Conservation (phyloP, 2,888 invertebrate species). For the Graphium colonna region DNA sequence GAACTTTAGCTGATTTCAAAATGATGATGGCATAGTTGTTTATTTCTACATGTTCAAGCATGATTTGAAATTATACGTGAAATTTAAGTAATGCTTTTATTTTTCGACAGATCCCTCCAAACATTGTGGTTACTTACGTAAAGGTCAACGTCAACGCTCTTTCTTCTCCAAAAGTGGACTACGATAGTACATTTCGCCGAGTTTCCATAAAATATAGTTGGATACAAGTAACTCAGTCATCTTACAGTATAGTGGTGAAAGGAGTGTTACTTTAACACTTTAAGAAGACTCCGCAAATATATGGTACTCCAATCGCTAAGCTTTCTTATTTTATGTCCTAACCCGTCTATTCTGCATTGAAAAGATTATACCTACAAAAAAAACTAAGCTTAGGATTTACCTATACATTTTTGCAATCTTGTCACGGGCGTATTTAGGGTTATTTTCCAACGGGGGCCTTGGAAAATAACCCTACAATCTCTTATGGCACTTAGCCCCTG, state of each 20-base stretch:
- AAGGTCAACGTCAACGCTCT: constrained; percentile 28
- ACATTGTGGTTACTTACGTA: constrained; percentile 25
- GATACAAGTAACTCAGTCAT: constrained; percentile 24
- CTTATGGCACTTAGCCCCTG: no score
- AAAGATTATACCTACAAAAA: no score
- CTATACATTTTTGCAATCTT: no score
- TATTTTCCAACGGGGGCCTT: no score
- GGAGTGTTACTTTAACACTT: constrained; percentile 1
- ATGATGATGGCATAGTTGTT: no score
- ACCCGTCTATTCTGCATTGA: no score
- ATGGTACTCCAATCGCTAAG: neutral
- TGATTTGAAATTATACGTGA: no score
- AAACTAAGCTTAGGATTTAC: no score
- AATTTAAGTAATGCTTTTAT: neutral
- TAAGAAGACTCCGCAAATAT: constrained; percentile 1
- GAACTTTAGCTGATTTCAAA: no score
- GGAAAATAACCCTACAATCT: no score
- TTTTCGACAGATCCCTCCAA: constrained; percentile 25
- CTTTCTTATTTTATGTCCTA: neutral
- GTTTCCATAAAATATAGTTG: constrained; percentile 29
- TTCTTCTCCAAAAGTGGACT: constrained; percentile 33
- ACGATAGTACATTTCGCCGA: constrained; percentile 22
- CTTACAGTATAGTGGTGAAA: constrained; percentile 21
- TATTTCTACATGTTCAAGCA: no score
- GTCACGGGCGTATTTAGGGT: no score